Base-by-base conservation (phyloP, 2,113 vertebrate genomes). In the Ochotona curzoniae region DNA sequence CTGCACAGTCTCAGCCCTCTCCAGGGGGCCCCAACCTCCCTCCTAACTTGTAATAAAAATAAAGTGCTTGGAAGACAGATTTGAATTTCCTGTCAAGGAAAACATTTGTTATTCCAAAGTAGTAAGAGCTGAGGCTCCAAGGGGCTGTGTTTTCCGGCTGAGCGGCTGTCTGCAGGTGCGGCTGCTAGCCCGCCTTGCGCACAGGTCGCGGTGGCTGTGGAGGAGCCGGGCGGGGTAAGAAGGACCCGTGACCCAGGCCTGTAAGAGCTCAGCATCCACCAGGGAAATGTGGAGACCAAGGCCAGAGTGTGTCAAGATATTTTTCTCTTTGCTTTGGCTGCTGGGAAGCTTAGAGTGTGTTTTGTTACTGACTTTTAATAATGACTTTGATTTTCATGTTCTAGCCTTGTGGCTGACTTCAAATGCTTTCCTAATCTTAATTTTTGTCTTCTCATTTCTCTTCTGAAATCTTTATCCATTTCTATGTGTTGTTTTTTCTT, bases 31-130 rank as follows among this genome's bases (percentile, higher is more conserved):
- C 94, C 63, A 51, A 30, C 78, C 89, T 76, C 28, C 49, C 23
- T 32, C 63, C 23, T 10, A 87, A 89, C 51, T 38, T 70, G 90
- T 74, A 44, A 97, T 95, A 96, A 93, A 94, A 96, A 96, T 93
- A 95, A 96, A 96, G 44, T 86, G 57, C 70, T 93, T 96, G 96
- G 94, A 97, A 97, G 96, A 97, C 93, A 80, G 92, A 90, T 97
- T 97, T 96, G 96, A 97, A 98, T 98, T 97, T 98, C 96, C 97
- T 97, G 95, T 97, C 88, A 87, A 64, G 98, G 97, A 94, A 95
- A 97, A 87, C 89, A 91, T 91, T 94, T 94, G 87, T 97, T 84
- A 83, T 92, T 97, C 97, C 92, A 94, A 83, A 97, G 91, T 63
- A 75, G 44, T 38, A 44, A 28, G 71, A 83, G 28, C 32, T 5